Percentiles rank a stretch among this genome's conserved stretches.
phyloP scores from a whole-genome alignment of 2,113 vertebrate genomes.

The Oophaga pumilio region DNA sequence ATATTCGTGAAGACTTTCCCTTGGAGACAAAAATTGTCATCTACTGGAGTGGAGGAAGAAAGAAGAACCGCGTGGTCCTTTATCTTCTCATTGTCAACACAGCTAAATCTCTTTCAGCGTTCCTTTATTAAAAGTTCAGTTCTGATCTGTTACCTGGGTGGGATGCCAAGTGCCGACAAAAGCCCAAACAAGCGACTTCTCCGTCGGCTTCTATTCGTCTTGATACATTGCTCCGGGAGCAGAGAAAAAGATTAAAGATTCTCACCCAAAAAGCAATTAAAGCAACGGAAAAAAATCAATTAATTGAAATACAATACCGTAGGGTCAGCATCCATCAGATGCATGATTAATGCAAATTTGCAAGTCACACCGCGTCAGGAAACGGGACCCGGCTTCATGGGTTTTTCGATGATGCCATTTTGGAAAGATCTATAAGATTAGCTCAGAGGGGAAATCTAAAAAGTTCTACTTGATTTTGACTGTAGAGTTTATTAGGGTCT shows the following conservation, averaged over 20 bases:
- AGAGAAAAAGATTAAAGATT: conserved; percentile 34
- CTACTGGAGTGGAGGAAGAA: not conserved
- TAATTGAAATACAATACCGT: conserved; percentile 54
- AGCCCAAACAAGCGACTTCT: not conserved
- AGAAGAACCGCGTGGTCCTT: not conserved
- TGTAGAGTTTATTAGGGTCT: not conserved
- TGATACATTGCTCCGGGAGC: conserved; percentile 5
- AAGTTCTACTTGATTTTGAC: conserved; percentile 18
- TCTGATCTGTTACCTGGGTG: not conserved
- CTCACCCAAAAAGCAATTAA: conserved; percentile 50
- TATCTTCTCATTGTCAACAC: not conserved
- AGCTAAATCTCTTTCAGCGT: not conserved
- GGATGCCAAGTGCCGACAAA: not conserved
- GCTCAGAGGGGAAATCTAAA: not conserved
- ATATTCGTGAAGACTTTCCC: conserved; percentile 2
- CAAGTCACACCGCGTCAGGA: not conserved
- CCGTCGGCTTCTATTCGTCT: not conserved
- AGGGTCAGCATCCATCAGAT: conserved; percentile 39
- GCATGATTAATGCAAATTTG: conserved; percentile 47
- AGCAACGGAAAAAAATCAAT: conserved; percentile 35
- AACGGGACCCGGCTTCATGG: not conserved
- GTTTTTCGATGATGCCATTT: not conserved
- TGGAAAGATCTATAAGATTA: not conserved
- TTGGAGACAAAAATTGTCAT: conserved; percentile 18
- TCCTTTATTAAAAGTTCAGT: conserved; percentile 1